Percentiles rank a stretch among this genome's conserved stretches.
Evolutionary conservation across 2,888 invertebrate species (phyloP).

Genomic region (Gymnoscelis rufifasciata): DNA sequence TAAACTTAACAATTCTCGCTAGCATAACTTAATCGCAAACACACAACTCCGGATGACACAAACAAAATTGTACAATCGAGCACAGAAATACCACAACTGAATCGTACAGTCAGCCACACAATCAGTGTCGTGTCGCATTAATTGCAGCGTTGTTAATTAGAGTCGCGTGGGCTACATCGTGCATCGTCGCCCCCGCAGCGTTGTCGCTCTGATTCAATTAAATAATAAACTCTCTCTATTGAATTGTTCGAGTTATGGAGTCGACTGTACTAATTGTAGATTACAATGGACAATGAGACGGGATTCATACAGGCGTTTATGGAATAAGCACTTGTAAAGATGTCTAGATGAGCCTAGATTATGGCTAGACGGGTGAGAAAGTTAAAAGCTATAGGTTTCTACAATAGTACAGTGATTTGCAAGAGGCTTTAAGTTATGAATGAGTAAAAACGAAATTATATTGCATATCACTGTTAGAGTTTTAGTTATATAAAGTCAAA

Average conservation of each 20-base stretch:
- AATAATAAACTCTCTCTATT: slow-evolving; percentile 18
- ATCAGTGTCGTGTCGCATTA: slow-evolving; percentile 54
- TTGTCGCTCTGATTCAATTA: slow-evolving; percentile 20
- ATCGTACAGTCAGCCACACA: slow-evolving; percentile 47
- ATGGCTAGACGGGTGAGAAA: too few species aligned
- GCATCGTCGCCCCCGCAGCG: slow-evolving; percentile 44
- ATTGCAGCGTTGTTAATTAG: slow-evolving; percentile 67
- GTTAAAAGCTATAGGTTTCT: too few species aligned
- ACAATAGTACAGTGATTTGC: too few species aligned
- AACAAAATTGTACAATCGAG: slow-evolving; percentile 8
- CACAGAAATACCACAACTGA: slow-evolving; percentile 23
- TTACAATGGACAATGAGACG: slow-evolving; percentile 4
- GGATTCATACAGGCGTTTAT: neutral
- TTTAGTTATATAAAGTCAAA: too few species aligned
- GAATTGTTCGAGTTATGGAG: slow-evolving; percentile 12
- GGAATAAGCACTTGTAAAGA: neutral
- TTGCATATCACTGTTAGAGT: too few species aligned
- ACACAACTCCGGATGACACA: neutral
- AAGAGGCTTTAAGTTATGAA: too few species aligned
- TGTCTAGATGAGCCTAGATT: too few species aligned
- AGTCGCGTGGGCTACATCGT: slow-evolving; percentile 49
- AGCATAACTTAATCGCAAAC: too few species aligned
- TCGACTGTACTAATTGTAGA: slow-evolving; percentile 2
- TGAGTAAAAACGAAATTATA: too few species aligned
- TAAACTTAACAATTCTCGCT: too few species aligned